phyloP scores from a whole-genome alignment of 2,797 vertebrate species.

The Sandelia bainsii region DNA sequence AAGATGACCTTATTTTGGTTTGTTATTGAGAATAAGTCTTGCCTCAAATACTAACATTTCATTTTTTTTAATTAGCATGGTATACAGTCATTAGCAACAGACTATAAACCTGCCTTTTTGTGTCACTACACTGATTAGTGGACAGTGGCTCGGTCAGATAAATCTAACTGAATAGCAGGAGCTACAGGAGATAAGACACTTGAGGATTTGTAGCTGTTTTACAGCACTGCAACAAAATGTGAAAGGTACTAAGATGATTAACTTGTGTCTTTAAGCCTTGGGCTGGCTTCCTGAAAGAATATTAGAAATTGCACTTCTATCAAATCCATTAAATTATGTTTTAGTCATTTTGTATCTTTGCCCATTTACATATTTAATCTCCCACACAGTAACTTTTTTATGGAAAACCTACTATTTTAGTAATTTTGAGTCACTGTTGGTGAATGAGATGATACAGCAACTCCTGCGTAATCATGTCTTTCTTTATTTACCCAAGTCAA shows the following conservation, averaged over 20 bases:
- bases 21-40: not conserved
- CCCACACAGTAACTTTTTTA: conserved; percentile 24
- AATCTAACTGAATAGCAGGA: conserved; percentile 9
- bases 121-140: conserved; percentile 21
- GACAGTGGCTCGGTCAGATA: conserved; percentile 8
- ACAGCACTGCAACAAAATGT: conserved; percentile 31
- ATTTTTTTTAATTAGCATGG: conserved; percentile 7
- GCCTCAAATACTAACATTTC: not conserved
- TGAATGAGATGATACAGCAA: conserved; percentile 2
- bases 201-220: conserved; percentile 38
- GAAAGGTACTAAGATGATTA: conserved; percentile 58
- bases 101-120: conserved; percentile 10
- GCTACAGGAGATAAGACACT: conserved; percentile 1
- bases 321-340: conserved; percentile 63
- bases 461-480: not conserved
- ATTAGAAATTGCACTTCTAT: conserved; percentile 46
- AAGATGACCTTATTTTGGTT: not conserved
- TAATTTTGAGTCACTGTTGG: conserved; percentile 1
- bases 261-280: conserved; percentile 46
- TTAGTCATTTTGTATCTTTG: conserved; percentile 38
- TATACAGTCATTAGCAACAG: not conserved
- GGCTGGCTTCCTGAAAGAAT: conserved; percentile 44
- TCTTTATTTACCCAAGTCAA: not conserved
- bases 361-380: conserved; percentile 64
- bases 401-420: conserved; percentile 10